phyloP scores from a whole-genome alignment of 2,797 vertebrate genomes.

The Ptychadena robeensis region DNA sequence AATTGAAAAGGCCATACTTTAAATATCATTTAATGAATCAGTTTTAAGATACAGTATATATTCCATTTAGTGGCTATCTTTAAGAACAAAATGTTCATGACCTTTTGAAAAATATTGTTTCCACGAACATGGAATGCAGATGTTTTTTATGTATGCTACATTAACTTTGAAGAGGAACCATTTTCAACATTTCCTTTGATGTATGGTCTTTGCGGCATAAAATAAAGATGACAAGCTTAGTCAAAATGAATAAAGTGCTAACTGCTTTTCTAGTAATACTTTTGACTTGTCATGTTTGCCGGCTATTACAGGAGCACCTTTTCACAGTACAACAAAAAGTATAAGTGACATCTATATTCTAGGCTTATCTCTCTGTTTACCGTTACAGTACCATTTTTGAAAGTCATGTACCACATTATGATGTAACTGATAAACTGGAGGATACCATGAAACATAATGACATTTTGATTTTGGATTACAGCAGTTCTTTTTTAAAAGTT shows the following conservation, averaged over 20 bases:
- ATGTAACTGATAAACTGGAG: conserved; percentile 32
- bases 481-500: neutral
- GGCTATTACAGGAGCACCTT: conserved; percentile 57
- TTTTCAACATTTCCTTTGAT: conserved; percentile 42
- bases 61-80: neutral
- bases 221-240: conserved; percentile 55
- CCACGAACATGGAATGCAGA: conserved; percentile 16
- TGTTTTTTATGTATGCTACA: conserved; percentile 13
- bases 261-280: conserved; percentile 50
- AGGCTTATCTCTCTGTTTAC: conserved; percentile 37
- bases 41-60: neutral
- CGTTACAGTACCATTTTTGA: conserved; percentile 33
- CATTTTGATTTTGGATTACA: conserved; percentile 24
- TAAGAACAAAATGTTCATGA: conserved; percentile 14
- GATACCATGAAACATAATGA: conserved; percentile 11
- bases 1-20: neutral
- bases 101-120: conserved; percentile 47
- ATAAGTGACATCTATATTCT: conserved; percentile 56
- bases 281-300: conserved; percentile 58
- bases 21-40: neutral
- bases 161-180: conserved; percentile 35
- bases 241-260: conserved; percentile 53
- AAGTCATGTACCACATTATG: conserved; percentile 34
- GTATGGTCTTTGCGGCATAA: conserved; percentile 38
- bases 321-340: conserved; percentile 36